Conservation (phyloP, 1,140 invertebrate species). For the Luehdorfia chinensis region DNA sequence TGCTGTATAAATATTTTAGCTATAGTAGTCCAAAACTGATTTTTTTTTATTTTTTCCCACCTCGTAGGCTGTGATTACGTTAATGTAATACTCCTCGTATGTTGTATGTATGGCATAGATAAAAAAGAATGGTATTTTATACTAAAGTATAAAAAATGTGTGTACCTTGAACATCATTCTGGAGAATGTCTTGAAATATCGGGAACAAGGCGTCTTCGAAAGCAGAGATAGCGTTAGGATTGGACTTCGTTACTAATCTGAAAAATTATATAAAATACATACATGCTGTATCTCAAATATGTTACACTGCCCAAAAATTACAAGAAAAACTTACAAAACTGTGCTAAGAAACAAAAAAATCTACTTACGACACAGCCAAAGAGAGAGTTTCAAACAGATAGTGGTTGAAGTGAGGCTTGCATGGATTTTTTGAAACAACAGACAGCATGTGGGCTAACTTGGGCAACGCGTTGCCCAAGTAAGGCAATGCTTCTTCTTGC, state of each 20-base stretch:
- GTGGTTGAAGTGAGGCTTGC: slow-evolving; percentile 98
- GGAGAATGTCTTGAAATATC: slow-evolving; percentile 94
- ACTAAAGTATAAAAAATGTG: no score
- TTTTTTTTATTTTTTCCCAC: no score
- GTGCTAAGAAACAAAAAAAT: slow-evolving; percentile 10
- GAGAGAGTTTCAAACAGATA: slow-evolving; percentile 97
- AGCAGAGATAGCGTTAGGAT: slow-evolving; percentile 86
- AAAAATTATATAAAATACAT: slow-evolving; percentile 22
- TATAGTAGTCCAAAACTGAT: no score
- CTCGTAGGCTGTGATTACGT: no score
- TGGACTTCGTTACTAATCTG: slow-evolving; percentile 90
- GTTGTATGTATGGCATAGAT: no score
- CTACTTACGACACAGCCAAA: slow-evolving; percentile 87
- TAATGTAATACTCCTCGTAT: no score
- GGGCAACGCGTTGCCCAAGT: slow-evolving; percentile 86
- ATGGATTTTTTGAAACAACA: slow-evolving; percentile 95
- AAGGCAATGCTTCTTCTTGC: slow-evolving; percentile 89
- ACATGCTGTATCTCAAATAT: background rate
- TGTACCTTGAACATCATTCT: slow-evolving; percentile 96
- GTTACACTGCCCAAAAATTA: no score
- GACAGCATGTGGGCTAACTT: slow-evolving; percentile 91
- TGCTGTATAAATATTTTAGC: no score
- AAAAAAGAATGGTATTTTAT: no score
- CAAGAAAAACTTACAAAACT: no score
- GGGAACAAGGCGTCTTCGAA: slow-evolving; percentile 96